Base-by-base conservation (phyloP, 92 coral and sea anemone genomes). In the Zoanthus sociatus region DNA sequence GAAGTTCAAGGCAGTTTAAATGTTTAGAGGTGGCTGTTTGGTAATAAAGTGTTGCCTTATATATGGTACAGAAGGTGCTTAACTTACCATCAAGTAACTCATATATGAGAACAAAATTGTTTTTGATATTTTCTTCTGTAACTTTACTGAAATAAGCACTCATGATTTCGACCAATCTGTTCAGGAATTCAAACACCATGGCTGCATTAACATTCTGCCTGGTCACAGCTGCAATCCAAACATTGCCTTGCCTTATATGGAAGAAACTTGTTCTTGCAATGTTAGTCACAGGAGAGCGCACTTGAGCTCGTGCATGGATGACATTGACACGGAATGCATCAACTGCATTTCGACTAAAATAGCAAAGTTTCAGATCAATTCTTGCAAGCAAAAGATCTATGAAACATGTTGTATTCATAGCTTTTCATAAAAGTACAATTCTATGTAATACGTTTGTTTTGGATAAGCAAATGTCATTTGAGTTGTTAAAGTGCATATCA, bases 271-370 rank as follows among this genome's bases (percentile, higher is more conserved):
- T 97, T 84, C 99, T 92, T 30, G 99, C 99, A 53, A 97, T 97
- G 88, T 97, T 97, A 73, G 99, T 97, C 44, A 97, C 99, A 9
- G 99, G 99, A 51, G 99, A 97, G 45, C 99, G 98, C 7, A 97
- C 98, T 69, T 95, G 94, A 73, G 98, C 99, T 82, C 99, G 91
- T 1, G 99, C 99, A 87, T 97, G 99, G 86, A 97, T 97, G 69
- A 97, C 98, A 86, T 97, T 97, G 21, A 97, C 99, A 17, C 99
- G 94, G 77, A 97, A 97, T 69, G 99, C 99, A 90, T 97, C 99
- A 53, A 97, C 98, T 87, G 98, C 92, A 90, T 97, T 97, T 45
- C 99, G 97, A 12, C 99, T 97, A 83, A 3, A 72, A 92, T 33
- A 51, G 30, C n/a, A 67, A 42, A 48, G 9, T 44, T 26, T 7